These are phyloP conservation scores for Hyposoter didymator DNA, from an alignment of 2,888 invertebrate genomes.

Conservation along the genomic window DNA sequence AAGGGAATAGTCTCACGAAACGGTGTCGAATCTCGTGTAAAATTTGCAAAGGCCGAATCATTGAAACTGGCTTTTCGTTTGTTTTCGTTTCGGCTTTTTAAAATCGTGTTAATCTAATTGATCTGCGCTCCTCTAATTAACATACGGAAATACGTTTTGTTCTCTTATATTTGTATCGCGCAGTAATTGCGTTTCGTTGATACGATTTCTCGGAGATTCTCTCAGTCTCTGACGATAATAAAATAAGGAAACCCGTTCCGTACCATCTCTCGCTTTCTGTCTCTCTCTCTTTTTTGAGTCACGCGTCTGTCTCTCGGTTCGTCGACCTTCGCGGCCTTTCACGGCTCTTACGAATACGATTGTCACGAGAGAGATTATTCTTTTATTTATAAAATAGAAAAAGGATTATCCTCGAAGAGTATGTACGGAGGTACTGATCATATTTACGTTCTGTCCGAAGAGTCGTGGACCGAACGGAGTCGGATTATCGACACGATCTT, in stretches of 20 bases:
- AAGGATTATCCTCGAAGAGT: slow-evolving; percentile 63
- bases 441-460: not conserved
- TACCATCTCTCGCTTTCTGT: slow-evolving; percentile 1
- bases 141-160: slow-evolving; percentile 1
- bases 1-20: slow-evolving; percentile 35
- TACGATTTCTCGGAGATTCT: slow-evolving; percentile 53
- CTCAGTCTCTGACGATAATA: slow-evolving; percentile 48
- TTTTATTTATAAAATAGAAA: slow-evolving; percentile 60
- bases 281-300: slow-evolving; percentile 7
- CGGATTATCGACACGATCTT: not conserved
- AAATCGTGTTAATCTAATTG: slow-evolving; percentile 5
- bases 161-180: slow-evolving; percentile 31
- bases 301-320: slow-evolving; percentile 9
- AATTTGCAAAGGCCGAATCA: slow-evolving; percentile 33
- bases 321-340: not conserved
- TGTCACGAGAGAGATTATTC: slow-evolving; percentile 50
- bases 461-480: not conserved
- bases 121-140: not conserved
- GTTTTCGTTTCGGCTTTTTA: slow-evolving; percentile 20
- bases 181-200: slow-evolving; percentile 61
- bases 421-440: slow-evolving; percentile 63
- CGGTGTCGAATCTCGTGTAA: slow-evolving; percentile 19
- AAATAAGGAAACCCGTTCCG: slow-evolving; percentile 42
- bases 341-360: not conserved
- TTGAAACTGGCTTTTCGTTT: slow-evolving; percentile 8